Base-by-base conservation (phyloP, 2,888 invertebrate species). In the Ormyrus nitidulus region DNA sequence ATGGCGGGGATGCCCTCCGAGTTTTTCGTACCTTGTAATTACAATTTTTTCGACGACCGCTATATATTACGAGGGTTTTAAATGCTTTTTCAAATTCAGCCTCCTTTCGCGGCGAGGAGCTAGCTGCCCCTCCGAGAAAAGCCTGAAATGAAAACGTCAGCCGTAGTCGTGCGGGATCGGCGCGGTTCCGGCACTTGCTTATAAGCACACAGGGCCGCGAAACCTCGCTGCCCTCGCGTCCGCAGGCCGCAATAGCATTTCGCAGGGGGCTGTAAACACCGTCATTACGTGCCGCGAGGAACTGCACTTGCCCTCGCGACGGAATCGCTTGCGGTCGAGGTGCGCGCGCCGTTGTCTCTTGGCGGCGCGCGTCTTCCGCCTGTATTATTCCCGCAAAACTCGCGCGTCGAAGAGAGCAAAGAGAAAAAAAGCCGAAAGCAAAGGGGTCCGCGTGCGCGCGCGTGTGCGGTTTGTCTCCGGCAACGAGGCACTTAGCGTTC, bases 251-350 rank as follows among this genome's bases (percentile, higher is more conserved):
- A 75, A 68, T 66, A 13, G 64, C 62, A 62, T 73, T 68, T 73
- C 69, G 83, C 80, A 81, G 77, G 71, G 56, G 5, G 73, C 74
- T 80, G 81, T 83, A 83, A 84, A 83, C 77, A 76, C 80, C 77
- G 81, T 81, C 82, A 77, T 82, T 81, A 83, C 77, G 81, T 80
- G 79, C 51, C 46, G 6, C 34, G 34, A 34, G 34, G 34, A 34
- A 34, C 34, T 34, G 34, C 34, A 34, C 34, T 34, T 34, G 53
- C 53, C 13, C 58, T 70, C 68, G 70, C 48, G 66, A 72, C 59
- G 72, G 70, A 64, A 62, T 62, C 66, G 78, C 46, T 74, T 79
- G 79, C 59, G 79, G 79, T 79, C 54, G 6, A 5, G 10, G 7
- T 53, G 59, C 34, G 34, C 34, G 5, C 59, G 13, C 34, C 54